Evolutionary conservation across 2,888 invertebrate species (phyloP), one percentile per base, ranked within the genome.

Genomic region (Monoplex corrugatus): DNA sequence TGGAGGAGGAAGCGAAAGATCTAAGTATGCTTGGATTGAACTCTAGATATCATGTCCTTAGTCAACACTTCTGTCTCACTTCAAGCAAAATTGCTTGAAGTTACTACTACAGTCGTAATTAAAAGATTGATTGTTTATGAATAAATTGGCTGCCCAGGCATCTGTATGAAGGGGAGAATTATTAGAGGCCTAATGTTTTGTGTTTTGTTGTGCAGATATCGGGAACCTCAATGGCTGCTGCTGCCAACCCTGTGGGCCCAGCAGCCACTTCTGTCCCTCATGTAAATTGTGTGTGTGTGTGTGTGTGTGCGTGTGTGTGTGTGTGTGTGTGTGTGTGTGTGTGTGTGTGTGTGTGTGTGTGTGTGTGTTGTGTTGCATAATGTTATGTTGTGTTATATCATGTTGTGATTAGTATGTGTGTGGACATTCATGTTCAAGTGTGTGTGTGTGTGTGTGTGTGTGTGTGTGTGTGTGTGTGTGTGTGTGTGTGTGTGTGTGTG

Each of bases 201-300:
- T 68, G 68, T 5, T 10, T 68, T 68, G 10, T 68, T 86, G 0
- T 19, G 3, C 68, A 86, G 86, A 13, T 86, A n/a, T 35, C 86
- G 28, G 68, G 68, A 35, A n/a, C 43, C n/a, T 2, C 63, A 16
- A 86, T 86, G 86, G 86, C 86, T n/a, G 86, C 68, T n/a, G 38
- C 86, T 43, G 63, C 63, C 32, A 43, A 23, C n/a, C 38, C 63
- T n/a, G n/a, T 68, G 2, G 68, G 57, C 68, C 86, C 68, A 19
- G 68, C 68, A 19, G 63, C 86, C 32, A 84, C 35, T 19, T 16
- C 50, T 8, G 44, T 57, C 8, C 50, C 84, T 57, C 50, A 45
- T 35, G 84, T 84, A 45, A 84, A 40, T 43, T 23, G 28, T 38
- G 38, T 40, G 50, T 16, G 16, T 16, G 57, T 57, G 75, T 23